phyloP scores from a whole-genome alignment of 2,888 invertebrate genomes.

The Onthophagus sagittarius region DNA sequence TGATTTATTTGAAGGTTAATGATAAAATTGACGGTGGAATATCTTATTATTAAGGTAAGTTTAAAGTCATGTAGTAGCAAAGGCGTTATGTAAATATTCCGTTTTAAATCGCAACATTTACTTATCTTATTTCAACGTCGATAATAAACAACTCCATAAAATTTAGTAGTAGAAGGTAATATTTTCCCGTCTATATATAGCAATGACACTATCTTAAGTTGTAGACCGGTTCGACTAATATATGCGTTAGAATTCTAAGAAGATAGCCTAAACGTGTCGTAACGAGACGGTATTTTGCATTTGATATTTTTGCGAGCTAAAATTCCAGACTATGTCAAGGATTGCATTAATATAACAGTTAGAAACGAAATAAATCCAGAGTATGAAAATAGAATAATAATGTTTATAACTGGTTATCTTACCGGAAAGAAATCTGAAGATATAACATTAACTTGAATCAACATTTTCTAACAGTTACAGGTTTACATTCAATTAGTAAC shows the following conservation, averaged over 20 bases:
- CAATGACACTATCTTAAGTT: conserved; percentile 4
- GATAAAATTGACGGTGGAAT: no score
- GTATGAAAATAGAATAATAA: no score
- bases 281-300: background rate
- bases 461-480: background rate
- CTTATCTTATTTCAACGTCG: background rate
- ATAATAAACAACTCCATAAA: conserved; percentile 3
- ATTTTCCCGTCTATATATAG: conserved; percentile 13
- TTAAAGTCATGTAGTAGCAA: background rate
- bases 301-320: background rate
- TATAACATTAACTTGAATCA: background rate
- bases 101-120: background rate
- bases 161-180: conserved; percentile 2
- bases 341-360: background rate
- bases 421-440: background rate
- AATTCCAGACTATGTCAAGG: background rate
- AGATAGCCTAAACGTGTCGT: background rate
- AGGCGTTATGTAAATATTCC: background rate
- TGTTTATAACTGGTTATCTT: background rate
- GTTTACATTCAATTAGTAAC: background rate
- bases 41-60: background rate
- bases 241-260: conserved; percentile 12
- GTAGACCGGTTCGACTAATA: conserved; percentile 1
- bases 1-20: no score
- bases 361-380: background rate